Evolutionary conservation across 2,113 vertebrate species (phyloP).

Genomic region (Ginglymostoma cirratum): DNA sequence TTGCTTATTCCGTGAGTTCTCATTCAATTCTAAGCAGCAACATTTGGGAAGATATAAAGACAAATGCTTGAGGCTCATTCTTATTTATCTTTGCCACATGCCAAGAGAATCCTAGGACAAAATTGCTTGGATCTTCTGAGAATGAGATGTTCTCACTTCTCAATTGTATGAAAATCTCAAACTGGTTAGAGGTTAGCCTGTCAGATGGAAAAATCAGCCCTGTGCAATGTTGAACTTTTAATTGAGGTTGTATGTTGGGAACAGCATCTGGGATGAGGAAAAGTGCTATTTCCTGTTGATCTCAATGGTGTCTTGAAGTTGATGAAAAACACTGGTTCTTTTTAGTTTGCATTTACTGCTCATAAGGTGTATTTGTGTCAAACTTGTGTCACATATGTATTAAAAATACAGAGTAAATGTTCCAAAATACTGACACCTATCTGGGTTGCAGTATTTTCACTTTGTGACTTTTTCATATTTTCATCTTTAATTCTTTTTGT

Average conservation of each 20-base stretch:
- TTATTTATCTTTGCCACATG: neutral
- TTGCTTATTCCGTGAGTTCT: neutral
- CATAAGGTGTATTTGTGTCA: neutral
- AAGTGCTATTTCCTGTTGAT: neutral
- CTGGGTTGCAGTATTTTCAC: neutral
- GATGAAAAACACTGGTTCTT: neutral
- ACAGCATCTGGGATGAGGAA: neutral
- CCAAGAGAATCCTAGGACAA: neutral
- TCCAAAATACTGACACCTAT: neutral
- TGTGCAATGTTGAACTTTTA: neutral
- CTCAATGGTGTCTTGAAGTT: neutral
- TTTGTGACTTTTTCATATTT: neutral
- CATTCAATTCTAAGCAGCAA: neutral
- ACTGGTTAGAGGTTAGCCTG: neutral
- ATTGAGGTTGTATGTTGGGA: neutral
- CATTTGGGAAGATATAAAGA: neutral
- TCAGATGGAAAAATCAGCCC: neutral
- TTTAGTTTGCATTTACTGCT: neutral
- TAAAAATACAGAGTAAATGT: neutral
- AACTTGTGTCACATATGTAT: neutral
- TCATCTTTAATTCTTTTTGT: neutral
- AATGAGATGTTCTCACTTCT: neutral
- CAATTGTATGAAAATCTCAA: neutral
- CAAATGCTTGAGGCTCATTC: neutral
- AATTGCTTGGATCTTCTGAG: neutral